phyloP scores from a whole-genome alignment of 2,113 vertebrate species.

The Nicator chloris region DNA sequence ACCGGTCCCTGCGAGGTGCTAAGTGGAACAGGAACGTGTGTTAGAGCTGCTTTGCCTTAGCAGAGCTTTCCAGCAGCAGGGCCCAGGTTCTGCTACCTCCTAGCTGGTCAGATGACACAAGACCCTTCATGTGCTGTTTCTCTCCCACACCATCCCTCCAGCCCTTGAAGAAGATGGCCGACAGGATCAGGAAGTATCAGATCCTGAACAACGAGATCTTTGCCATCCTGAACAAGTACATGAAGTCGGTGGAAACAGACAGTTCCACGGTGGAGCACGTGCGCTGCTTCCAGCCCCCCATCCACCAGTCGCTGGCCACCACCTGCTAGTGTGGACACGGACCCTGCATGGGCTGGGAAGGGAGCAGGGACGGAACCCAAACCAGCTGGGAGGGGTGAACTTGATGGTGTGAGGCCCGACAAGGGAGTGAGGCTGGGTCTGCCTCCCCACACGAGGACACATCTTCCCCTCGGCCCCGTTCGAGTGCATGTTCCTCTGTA shows the following conservation, averaged over 20 bases:
- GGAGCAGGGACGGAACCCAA: constrained; percentile 24
- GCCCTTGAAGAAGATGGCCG: constrained; percentile 99
- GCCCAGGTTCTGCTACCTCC: background rate
- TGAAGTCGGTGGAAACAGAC: constrained; percentile 98
- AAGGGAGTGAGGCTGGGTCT: background rate
- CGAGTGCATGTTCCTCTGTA: constrained; percentile 73
- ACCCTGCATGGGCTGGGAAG: background rate
- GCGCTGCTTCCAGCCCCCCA: constrained; percentile 98
- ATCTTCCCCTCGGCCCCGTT: constrained; percentile 32
- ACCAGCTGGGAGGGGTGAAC: constrained; percentile 9
- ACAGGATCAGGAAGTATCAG: constrained; percentile 98
- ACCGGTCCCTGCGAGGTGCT: background rate
- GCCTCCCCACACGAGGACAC: background rate
- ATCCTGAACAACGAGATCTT: constrained; percentile 99
- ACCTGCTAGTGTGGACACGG: constrained; percentile 82
- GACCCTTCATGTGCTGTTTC: background rate
- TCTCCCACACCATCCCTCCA: constrained; percentile 47
- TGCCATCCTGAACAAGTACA: constrained; percentile 99
- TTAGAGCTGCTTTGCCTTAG: background rate
- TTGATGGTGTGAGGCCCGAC: background rate
- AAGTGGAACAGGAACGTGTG: background rate
- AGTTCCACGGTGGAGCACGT: constrained; percentile 98
- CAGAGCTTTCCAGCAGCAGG: background rate
- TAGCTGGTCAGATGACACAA: background rate
- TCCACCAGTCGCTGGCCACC: constrained; percentile 98